Evolutionary conservation across 2,797 vertebrate genomes (phyloP), one percentile per base, ranked within the genome.

Genomic region (Lutjanus argentimaculatus): DNA sequence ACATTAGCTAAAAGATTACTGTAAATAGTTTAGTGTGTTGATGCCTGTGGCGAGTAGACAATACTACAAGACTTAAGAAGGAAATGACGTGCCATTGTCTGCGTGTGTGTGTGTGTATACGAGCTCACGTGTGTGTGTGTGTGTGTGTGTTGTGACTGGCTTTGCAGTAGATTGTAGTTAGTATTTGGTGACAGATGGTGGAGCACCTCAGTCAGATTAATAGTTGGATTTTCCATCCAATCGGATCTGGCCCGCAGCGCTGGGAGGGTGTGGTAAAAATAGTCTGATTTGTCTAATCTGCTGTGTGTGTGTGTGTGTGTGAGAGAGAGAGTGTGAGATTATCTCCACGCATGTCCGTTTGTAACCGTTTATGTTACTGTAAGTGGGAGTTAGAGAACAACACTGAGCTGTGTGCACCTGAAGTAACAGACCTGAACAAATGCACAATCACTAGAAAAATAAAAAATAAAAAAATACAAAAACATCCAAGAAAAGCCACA

Each of bases 181-280:
- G 89, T 75, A 85, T 89, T 88, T 70, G 84, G 86, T 89, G 94
- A 92, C 95, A 96, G 95, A 95, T 96, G 96, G 95, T 73, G 30
- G 86, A 85, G 91, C 93, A 94, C 92, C 93, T 93, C 93, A 85
- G 85, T 91, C 88, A 94, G 95, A 96, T 96, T 96, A 95, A 95
- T 95, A 93, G 92, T 88, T 89, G 87, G 93, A 94, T 95, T 94
- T 93, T 89, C 93, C 76, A 75, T 92, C 92, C 93, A 95, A 95
- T 95, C 90, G 84, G 95, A 92, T 95, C 94, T 93, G 80, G 79
- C 85, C 87, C 66, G 65, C 91, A 84, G 87, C 30, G 80, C 63
- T 67, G 89, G 85, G 67, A 85, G 93, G 90, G 88, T 82, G 89
- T 87, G 92, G 91, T 95, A 96, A 94, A 95, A 95, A 96, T 96